A percentile compares a stretch with the other conserved stretches of the same genome.
phyloP scores from a whole-genome alignment of 2,888 invertebrate species.

The Sarcophaga subvicina region DNA sequence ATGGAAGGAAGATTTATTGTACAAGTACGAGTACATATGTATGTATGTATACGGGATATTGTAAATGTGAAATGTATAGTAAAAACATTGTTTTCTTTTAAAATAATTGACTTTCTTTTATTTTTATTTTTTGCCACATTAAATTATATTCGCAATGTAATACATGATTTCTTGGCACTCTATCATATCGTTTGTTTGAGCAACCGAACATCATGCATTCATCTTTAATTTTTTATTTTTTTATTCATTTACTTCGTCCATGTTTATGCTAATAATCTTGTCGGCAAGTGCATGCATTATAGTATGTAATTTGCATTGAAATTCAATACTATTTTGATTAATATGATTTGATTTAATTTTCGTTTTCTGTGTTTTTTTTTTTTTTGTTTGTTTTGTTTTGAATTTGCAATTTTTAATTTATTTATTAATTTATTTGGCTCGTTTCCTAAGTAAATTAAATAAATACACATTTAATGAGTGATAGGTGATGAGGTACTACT shows the following conservation, averaged over 20 bases:
- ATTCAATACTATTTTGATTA: not conserved
- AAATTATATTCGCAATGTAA: slow-evolving; percentile 9
- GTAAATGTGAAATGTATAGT: no score
- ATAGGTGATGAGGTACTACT: not conserved
- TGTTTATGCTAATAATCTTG: not conserved
- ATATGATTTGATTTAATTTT: not conserved
- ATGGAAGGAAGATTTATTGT: no score
- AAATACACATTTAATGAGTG: not conserved
- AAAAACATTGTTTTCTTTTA: no score
- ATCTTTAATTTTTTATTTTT: not conserved
- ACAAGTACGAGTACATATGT: not conserved
- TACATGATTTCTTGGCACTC: slow-evolving; percentile 43
- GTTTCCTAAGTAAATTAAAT: slow-evolving; percentile 10
- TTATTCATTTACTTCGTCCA: not conserved
- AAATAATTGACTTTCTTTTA: slow-evolving; percentile 44
- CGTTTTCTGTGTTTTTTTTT: not conserved
- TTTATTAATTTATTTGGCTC: not conserved
- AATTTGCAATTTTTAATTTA: not conserved
- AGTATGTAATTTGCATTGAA: slow-evolving; percentile 31
- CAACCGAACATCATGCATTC: not conserved
- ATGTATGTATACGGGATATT: no score
- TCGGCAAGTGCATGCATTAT: slow-evolving; percentile 2
- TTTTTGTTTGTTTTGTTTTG: not conserved
- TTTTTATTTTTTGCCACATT: slow-evolving; percentile 34
- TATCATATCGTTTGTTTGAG: no score